Conservation (phyloP, 2,797 vertebrate species). For the Epinephelus malabaricus region DNA sequence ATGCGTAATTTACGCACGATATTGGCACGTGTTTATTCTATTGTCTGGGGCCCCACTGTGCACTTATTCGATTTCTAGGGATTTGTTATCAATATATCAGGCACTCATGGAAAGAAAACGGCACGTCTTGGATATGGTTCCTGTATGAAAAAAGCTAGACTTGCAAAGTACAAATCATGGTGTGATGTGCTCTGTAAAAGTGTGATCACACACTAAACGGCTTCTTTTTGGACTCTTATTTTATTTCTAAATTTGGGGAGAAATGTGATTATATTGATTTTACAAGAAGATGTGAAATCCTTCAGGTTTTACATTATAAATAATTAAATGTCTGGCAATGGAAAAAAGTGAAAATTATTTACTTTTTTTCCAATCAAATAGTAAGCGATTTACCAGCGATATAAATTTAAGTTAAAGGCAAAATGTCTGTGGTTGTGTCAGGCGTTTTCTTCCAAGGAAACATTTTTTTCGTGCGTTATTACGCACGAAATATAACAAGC, state of each 20-base stretch:
- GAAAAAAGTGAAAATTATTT: background rate
- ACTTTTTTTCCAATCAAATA: background rate
- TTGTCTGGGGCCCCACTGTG: background rate
- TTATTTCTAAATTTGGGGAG: background rate
- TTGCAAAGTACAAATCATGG: background rate
- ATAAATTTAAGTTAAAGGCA: background rate
- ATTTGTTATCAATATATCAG: background rate
- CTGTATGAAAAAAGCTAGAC: background rate
- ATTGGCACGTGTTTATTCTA: background rate
- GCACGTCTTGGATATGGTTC: background rate
- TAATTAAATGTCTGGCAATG: background rate
- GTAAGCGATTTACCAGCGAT: background rate
- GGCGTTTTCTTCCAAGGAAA: background rate
- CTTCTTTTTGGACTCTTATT: background rate
- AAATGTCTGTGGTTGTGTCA: background rate
- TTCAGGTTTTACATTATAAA: background rate
- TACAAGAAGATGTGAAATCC: background rate
- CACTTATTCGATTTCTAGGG: background rate
- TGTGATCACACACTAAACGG: constrained; percentile 2
- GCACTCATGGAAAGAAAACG: background rate
- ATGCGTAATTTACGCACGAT: constrained; percentile 66
- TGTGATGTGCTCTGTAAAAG: background rate
- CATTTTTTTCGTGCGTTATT: background rate
- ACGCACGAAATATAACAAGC: constrained; percentile 12
- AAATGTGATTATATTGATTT: background rate